A percentile compares a stretch with the other conserved stretches of the same genome.
Evolutionary conservation across 2,797 vertebrate species (phyloP).

Genomic region (Tadarida brasiliensis): DNA sequence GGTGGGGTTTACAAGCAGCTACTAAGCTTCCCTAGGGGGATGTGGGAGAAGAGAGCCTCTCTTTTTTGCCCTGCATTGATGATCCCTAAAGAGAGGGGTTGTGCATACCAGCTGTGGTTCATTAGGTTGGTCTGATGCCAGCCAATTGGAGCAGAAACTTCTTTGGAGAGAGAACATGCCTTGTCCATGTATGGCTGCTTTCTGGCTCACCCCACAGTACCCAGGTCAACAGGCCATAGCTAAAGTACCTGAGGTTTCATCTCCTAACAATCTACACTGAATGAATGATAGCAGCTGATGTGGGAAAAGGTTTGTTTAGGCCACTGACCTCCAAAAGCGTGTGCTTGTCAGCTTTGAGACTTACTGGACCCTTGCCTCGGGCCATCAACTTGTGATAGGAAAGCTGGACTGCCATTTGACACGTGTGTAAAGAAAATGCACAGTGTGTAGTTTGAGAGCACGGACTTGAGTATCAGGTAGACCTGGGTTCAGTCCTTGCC

Average conservation of each 20-base stretch:
- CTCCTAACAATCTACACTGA: background rate
- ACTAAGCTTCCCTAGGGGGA: background rate
- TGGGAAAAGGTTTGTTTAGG: background rate
- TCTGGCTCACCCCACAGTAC: background rate
- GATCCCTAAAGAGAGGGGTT: background rate
- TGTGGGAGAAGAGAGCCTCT: background rate
- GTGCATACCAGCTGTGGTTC: background rate
- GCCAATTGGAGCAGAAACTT: background rate
- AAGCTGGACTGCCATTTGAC: background rate
- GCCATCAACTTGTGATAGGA: background rate
- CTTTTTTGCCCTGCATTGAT: background rate
- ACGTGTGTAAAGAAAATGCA: background rate
- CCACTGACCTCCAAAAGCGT: background rate
- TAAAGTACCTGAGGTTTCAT: background rate
- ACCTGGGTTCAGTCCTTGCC: background rate
- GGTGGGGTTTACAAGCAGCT: background rate
- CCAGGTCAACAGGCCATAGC: background rate
- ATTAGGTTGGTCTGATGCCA: background rate
- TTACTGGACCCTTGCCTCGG: background rate
- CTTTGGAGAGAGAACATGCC: background rate
- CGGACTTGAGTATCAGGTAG: background rate
- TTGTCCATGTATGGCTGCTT: background rate
- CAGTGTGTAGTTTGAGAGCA: background rate
- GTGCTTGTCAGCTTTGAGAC: background rate
- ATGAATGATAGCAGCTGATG: background rate